Conservation (phyloP, 2,797 vertebrate genomes). For the Protosalanx chinensis region DNA sequence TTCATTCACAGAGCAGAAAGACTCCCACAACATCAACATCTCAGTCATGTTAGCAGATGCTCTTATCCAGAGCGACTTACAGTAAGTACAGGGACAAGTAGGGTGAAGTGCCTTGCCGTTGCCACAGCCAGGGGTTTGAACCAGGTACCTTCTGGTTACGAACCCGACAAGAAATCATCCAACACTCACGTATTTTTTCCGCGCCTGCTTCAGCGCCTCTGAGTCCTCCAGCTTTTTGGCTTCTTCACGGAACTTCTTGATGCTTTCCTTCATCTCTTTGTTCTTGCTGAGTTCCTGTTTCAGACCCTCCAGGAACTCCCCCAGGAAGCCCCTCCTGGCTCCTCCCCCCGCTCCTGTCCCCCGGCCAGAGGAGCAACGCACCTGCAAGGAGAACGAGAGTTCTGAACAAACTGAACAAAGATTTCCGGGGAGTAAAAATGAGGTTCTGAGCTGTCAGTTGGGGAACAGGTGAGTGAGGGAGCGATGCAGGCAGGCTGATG, state of each 20-base stretch:
- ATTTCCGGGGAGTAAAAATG: no score
- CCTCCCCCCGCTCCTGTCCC: conserved; percentile 72
- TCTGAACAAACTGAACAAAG: conserved; percentile 1
- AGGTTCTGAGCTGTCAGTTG: not conserved
- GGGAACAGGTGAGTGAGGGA: not conserved
- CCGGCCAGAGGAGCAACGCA: conserved; percentile 63
- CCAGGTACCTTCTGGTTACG: no score
- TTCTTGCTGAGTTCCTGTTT: conserved; percentile 92
- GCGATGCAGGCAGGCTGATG: no score
- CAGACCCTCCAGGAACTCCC: conserved; percentile 87
- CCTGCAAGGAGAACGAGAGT: conserved; percentile 40
- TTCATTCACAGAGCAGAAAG: no score
- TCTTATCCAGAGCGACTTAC: no score
- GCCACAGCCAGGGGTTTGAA: no score
- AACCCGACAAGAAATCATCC: no score
- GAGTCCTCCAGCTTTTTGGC: conserved; percentile 94
- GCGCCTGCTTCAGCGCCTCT: conserved; percentile 85
- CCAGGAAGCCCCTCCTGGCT: conserved; percentile 87
- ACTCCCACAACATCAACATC: no score
- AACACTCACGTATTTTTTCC: conserved; percentile 89
- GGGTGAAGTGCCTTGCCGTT: no score
- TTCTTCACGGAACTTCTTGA: conserved; percentile 92
- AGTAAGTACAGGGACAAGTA: no score
- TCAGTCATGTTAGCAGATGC: no score
- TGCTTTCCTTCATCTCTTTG: conserved; percentile 97